These are phyloP conservation scores for Antennarius maculatus DNA, from an alignment of 2,797 vertebrate genomes.

Conservation along the genomic window DNA sequence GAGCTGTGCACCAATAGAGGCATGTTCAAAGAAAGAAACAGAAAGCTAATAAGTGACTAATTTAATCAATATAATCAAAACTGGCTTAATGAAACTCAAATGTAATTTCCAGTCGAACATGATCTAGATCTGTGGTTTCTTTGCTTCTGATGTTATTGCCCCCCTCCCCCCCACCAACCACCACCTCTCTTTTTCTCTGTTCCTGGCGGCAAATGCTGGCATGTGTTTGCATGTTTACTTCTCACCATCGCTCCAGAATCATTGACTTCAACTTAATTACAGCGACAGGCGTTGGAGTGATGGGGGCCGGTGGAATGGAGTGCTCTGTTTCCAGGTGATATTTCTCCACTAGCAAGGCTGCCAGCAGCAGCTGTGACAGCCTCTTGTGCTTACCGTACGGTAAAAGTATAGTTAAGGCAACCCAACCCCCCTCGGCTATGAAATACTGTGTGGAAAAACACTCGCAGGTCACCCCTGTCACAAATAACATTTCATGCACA, in stretches of 20 bases:
- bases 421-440: conserved; percentile 55
- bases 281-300: conserved; percentile 98
- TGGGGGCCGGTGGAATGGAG: conserved; percentile 94
- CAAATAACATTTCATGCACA: conserved; percentile 99
- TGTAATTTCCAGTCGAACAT: conserved; percentile 60
- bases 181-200: conserved; percentile 22
- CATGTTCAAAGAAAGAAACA: conserved; percentile 35
- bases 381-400: conserved; percentile 84
- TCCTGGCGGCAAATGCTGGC: conserved; percentile 83
- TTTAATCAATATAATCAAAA: conserved; percentile 77
- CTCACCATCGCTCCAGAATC: conserved; percentile 96
- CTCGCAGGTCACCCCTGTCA: conserved; percentile 98
- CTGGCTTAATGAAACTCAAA: conserved; percentile 72
- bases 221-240: conserved; percentile 98
- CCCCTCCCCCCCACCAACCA: background rate
- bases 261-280: conserved; percentile 99
- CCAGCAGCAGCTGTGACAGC: conserved; percentile 99
- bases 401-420: conserved; percentile 71
- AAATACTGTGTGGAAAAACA: conserved; percentile 96
- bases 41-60: conserved; percentile 68
- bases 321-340: conserved; percentile 98
- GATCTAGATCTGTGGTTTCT: conserved; percentile 59
- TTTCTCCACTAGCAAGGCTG: conserved; percentile 94
- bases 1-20: conserved; percentile 58
- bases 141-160: conserved; percentile 39